A percentile compares a stretch with the other conserved stretches of the same genome.
These are phyloP conservation scores for Vireo griseus DNA, from an alignment of 2,797 vertebrate genomes.

Conservation along the genomic window DNA sequence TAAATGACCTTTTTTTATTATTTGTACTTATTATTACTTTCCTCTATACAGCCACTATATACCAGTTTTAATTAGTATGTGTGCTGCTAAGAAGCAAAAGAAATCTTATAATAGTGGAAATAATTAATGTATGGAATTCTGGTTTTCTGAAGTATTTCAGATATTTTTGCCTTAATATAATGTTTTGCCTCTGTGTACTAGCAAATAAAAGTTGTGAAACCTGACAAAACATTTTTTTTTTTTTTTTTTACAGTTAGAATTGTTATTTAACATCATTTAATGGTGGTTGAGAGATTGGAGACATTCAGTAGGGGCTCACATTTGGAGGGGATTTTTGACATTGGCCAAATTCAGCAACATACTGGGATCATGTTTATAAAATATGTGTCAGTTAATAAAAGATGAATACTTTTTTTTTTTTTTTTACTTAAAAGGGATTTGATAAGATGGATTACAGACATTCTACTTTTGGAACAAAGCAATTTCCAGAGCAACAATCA, in stretches of 20 bases:
- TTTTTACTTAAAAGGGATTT: background rate
- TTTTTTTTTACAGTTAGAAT: background rate
- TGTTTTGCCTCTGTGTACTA: background rate
- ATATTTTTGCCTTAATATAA: background rate
- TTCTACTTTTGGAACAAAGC: background rate
- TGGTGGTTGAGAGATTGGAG: background rate
- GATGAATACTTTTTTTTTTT: background rate
- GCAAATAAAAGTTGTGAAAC: background rate
- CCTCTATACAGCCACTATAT: background rate
- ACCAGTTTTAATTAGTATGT: background rate
- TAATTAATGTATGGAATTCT: background rate
- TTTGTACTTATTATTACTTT: background rate
- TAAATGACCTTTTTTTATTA: background rate
- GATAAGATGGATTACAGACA: background rate
- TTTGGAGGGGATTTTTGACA: background rate
- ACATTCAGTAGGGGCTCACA: background rate
- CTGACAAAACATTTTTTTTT: background rate
- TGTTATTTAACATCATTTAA: background rate
- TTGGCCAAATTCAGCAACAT: background rate
- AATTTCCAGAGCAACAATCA: background rate
- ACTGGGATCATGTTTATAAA: background rate
- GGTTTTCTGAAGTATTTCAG: background rate
- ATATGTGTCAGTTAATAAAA: background rate
- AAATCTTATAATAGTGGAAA: background rate
- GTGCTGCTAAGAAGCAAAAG: background rate